Evolutionary conservation across 2,797 vertebrate genomes (phyloP).

Genomic region (Semaprochilodus insignis): DNA sequence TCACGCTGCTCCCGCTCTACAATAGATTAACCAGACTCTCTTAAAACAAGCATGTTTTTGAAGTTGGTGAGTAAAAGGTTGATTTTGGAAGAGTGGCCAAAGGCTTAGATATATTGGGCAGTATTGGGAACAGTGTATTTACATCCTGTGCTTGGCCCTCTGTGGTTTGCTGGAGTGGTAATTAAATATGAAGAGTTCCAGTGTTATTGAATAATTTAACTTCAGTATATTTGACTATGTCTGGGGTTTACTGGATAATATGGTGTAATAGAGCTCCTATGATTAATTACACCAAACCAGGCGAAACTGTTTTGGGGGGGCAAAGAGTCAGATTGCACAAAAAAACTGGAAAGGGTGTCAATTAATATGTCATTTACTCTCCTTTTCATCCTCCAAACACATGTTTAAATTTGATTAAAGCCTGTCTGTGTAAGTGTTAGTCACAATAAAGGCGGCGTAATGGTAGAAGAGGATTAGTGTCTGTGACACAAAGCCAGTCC

Average conservation of each 20-base stretch:
- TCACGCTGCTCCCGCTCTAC: conserved; percentile 58
- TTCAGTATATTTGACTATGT: conserved; percentile 62
- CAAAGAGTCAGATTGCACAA: conserved; percentile 16
- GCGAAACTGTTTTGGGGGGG: conserved; percentile 55
- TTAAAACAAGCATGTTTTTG: conserved; percentile 51
- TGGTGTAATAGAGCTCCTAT: conserved; percentile 65
- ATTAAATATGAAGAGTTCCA: conserved; percentile 62
- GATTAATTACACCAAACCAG: conserved; percentile 66
- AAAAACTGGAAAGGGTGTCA: conserved; percentile 49
- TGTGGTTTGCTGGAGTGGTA: conserved; percentile 62
- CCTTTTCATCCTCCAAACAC: conserved; percentile 54
- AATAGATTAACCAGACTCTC: conserved; percentile 59
- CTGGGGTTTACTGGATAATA: conserved; percentile 53
- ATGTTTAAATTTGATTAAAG: conserved; percentile 63
- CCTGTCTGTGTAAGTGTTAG: conserved; percentile 60
- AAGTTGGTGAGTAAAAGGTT: conserved; percentile 47
- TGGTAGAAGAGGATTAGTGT: conserved; percentile 79
- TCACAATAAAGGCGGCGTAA: conserved; percentile 69
- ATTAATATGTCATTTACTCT: conserved; percentile 61
- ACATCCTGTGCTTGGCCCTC: conserved; percentile 55
- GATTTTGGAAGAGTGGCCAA: conserved; percentile 24
- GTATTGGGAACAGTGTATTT: conserved; percentile 34
- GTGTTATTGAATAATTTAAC: conserved; percentile 66
- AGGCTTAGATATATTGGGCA: conserved; percentile 30
- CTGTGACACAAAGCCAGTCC: conserved; percentile 81